Conservation (phyloP, 2,888 invertebrate genomes). For the Drosophila lacicola region DNA sequence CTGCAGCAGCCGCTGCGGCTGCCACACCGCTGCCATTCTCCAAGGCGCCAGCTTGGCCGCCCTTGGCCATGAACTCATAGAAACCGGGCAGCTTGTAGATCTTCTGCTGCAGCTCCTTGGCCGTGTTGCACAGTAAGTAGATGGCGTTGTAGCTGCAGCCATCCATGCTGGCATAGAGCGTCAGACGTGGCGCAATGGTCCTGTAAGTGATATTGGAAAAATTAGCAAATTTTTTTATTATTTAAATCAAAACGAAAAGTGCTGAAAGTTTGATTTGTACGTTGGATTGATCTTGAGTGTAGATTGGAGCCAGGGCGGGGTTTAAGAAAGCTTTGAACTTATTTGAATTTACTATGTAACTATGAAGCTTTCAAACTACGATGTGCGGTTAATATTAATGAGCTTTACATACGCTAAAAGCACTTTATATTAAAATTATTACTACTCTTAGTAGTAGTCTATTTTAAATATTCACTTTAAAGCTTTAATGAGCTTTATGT, state of each 20-base stretch:
- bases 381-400: not conserved
- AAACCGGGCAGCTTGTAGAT: slow-evolving; percentile 87
- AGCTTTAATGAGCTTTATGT: too few relatives aligned
- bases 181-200: slow-evolving; percentile 90
- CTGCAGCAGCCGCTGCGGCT: slow-evolving; percentile 38
- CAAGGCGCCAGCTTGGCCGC: slow-evolving; percentile 64
- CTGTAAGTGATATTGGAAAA: slow-evolving; percentile 82
- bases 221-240: not conserved
- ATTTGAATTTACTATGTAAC: too few relatives aligned
- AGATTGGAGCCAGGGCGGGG: too few relatives aligned
- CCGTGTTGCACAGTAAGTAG: slow-evolving; percentile 90
- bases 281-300: not conserved
- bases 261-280: not conserved
- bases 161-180: slow-evolving; percentile 92
- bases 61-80: slow-evolving; percentile 82
- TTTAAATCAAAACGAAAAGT: not conserved
- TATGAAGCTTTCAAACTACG: not conserved
- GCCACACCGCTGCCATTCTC: slow-evolving; percentile 58
- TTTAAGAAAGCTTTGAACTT: too few relatives aligned
- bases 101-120: slow-evolving; percentile 89
- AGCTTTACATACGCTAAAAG: not conserved
- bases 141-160: slow-evolving; percentile 91
- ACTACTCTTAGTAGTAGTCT: too few relatives aligned
- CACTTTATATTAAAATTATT: not conserved
- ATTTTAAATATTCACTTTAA: too few relatives aligned